Base-by-base conservation (phyloP, 2,113 vertebrate species). In the Poeciliopsis retropinna region DNA sequence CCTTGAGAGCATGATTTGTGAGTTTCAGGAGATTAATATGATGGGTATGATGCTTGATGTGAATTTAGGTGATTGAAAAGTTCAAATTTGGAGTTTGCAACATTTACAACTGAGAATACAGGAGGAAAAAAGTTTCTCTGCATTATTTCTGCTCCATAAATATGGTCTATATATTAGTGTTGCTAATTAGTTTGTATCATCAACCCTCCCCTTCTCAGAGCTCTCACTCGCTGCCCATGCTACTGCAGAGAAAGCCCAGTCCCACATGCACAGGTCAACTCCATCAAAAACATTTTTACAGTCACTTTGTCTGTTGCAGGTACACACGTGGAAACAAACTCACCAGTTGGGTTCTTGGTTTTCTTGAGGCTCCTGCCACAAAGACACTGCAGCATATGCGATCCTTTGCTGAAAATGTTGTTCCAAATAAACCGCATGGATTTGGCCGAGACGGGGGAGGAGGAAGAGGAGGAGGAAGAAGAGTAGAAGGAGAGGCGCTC, bases 371-470 rank as follows among this genome's bases (percentile, higher is more conserved):
- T 98, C 96, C 94, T 97, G 95, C 97, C 97, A 98, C 97, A 98
- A 97, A 98, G 97, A 98, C 97, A 98, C 97, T 98, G 97, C 97
- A 98, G 97, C 97, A 98, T 98, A 98, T 98, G 97, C 97, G 97
- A 96, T 97, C 97, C 96, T 98, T 98, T 98, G 96, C 97, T 97
- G 96, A 97, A 97, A 96, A 98, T 97, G 96, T 97, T 97, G 95
- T 95, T 97, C 97, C 96, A 98, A 97, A 98, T 97, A 97, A 98
- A 98, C 96, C 97, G 96, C 97, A 97, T 98, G 97, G 97, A 98
- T 98, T 97, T 98, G 96, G 96, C 96, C 94, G 96, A 96, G 95
- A 96, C 82, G 6, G 87, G 73, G 88, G 88, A 81, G 85, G 84
- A 87, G 72, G 86, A 82, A 73, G 84, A 88, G 32, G 80, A 60